Percentiles rank a stretch among this genome's conserved stretches.
These are phyloP conservation scores for Tillus elongatus DNA, from an alignment of 2,888 invertebrate species.

Conservation along the genomic window DNA sequence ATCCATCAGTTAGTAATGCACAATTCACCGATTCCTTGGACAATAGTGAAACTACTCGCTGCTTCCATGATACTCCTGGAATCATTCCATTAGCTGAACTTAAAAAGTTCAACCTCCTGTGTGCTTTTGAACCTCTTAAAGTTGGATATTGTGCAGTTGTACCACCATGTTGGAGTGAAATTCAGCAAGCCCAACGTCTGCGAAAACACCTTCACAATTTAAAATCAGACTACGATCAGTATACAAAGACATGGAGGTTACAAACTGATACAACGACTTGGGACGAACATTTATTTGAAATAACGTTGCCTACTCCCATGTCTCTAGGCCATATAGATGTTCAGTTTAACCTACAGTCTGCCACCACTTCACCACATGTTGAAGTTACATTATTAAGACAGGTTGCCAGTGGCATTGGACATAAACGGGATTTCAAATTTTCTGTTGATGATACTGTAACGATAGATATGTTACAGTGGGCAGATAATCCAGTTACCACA, in stretches of 20 bases:
- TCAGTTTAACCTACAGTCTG: constrained; percentile 73
- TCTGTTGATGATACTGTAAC: constrained; percentile 47
- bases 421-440: constrained; percentile 41
- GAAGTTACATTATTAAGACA: constrained; percentile 55
- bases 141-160: constrained; percentile 77
- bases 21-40: constrained; percentile 27
- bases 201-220: constrained; percentile 77
- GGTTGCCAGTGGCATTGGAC: constrained; percentile 57
- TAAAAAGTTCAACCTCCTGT: constrained; percentile 61
- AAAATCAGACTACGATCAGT: constrained; percentile 57
- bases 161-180: constrained; percentile 88
- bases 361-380: constrained; percentile 68
- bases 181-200: constrained; percentile 85
- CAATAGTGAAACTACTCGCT: constrained; percentile 27
- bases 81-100: constrained; percentile 31
- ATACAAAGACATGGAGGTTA: constrained; percentile 79
- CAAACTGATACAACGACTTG: constrained; percentile 82
- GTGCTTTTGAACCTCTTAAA: constrained; percentile 62
- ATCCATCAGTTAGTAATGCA: constrained; percentile 17
- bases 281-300: constrained; percentile 88
- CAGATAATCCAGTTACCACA: constrained; percentile 67
- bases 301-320: constrained; percentile 71
- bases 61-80: constrained; percentile 35
- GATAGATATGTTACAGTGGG: constrained; percentile 38
- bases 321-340: constrained; percentile 85